phyloP scores from a whole-genome alignment of 1,140 invertebrate genomes.

The Conus ventricosus region DNA sequence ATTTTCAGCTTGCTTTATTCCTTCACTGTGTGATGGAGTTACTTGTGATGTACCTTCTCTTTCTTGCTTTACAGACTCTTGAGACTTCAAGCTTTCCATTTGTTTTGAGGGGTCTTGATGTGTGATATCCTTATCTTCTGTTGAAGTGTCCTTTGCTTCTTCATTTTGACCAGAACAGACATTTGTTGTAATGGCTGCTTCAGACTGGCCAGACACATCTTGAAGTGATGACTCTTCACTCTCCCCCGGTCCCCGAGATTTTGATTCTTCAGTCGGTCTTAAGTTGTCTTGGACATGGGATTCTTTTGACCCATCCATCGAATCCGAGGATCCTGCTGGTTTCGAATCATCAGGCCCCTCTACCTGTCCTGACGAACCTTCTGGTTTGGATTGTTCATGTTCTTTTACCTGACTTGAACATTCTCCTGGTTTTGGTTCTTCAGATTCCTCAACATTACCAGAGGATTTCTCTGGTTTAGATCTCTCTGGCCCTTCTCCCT shows the following conservation, averaged over 20 bases:
- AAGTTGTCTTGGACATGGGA: neutral
- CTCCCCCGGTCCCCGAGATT: neutral
- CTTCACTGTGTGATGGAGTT: neutral
- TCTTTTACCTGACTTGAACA: neutral
- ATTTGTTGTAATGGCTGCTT: neutral
- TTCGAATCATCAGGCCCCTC: neutral
- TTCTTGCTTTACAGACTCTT: slow-evolving; percentile 24
- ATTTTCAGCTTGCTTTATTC: neutral
- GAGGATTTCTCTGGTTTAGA: neutral
- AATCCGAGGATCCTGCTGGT: neutral
- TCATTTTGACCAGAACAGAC: neutral
- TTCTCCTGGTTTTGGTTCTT: neutral
- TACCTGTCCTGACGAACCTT: neutral
- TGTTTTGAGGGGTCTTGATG: neutral
- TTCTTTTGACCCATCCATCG: neutral
- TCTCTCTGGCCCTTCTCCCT: neutral
- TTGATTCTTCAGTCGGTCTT: neutral
- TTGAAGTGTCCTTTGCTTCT: neutral
- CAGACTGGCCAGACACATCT: neutral
- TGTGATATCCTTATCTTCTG: neutral
- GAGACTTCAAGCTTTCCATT: neutral
- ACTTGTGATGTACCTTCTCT: slow-evolving; percentile 26
- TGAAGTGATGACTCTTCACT: neutral
- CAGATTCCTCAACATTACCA: neutral
- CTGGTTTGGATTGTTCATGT: neutral